phyloP scores from a whole-genome alignment of 2,113 vertebrate species.

The Takifugu flavidus region DNA sequence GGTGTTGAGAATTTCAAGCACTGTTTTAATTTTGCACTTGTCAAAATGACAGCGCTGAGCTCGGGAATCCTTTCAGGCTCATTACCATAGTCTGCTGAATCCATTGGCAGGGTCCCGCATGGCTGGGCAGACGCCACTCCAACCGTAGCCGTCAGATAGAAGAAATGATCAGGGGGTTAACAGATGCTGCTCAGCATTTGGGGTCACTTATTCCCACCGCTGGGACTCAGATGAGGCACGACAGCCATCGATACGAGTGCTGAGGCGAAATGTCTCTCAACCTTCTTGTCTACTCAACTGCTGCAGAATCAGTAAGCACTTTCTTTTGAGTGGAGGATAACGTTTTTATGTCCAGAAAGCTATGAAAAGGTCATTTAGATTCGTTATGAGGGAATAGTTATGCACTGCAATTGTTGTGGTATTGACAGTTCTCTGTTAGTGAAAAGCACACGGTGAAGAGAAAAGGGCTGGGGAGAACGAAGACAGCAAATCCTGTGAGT shows the following conservation, averaged over 20 bases:
- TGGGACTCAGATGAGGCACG: slow-evolving; percentile 25
- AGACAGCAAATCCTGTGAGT: slow-evolving; percentile 21
- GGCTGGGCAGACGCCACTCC: slow-evolving; percentile 52
- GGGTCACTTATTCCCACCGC: slow-evolving; percentile 58
- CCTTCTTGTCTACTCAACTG: background rate
- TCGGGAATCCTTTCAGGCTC: slow-evolving; percentile 61
- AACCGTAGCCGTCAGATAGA: slow-evolving; percentile 47
- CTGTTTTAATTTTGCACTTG: slow-evolving; percentile 62
- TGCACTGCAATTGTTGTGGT: slow-evolving; percentile 37
- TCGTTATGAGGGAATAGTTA: slow-evolving; percentile 43
- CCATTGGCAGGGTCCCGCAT: slow-evolving; percentile 58
- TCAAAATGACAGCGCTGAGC: slow-evolving; percentile 64
- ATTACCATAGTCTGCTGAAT: slow-evolving; percentile 68
- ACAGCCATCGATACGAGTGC: background rate
- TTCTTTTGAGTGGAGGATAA: slow-evolving; percentile 22
- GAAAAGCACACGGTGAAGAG: slow-evolving; percentile 41
- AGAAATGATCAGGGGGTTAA: slow-evolving; percentile 64
- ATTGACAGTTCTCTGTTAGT: slow-evolving; percentile 51
- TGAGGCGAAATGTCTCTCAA: slow-evolving; percentile 13
- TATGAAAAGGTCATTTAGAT: slow-evolving; percentile 38
- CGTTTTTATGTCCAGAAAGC: slow-evolving; percentile 20
- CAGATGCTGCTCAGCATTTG: slow-evolving; percentile 59
- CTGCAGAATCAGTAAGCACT: slow-evolving; percentile 21
- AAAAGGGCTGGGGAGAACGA: background rate
- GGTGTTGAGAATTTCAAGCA: slow-evolving; percentile 57